Base-by-base conservation (phyloP, 2,797 vertebrate genomes). In the Pangasius djambal region DNA sequence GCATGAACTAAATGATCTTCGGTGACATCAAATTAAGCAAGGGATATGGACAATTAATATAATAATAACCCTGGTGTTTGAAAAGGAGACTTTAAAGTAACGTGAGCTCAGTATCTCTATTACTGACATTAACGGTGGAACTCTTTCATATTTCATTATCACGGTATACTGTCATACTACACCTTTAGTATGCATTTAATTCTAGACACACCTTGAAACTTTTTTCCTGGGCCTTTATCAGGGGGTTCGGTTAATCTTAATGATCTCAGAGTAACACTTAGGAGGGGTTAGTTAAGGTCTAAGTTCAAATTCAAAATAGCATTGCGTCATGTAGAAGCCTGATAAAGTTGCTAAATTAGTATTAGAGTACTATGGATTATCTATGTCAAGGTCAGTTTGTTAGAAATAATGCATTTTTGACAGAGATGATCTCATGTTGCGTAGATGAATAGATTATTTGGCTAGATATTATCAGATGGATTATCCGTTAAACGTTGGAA, bases 1-100 rank as follows among this genome's bases (percentile, higher is more conserved):
- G n/a, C 18, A 83, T 50, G 37, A 86, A 75, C 55, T 75, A 57
- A 77, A 75, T 40, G 44, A 20, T 70, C 37, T 65, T 75, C 63
- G 28, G 52, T 69, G 72, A 52, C 69, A 40, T 40, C 20, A 40
- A n/a, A n/a, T 55, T 34, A 79, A 48, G 13, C 22, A 75, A 28
- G 4, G 40, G 18, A 75, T 28, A 75, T 37, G 31, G 18, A 37
- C 13, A 52, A 87, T 2, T 28, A 1, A 52, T 69, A 69, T 48
- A 52, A 48, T 9, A 69, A 81, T 28, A 37, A 25, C 18, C 31
- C n/a, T 25, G 55, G 18, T 78, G 75, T 78, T 78, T 52, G 5
- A 52, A 31, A 78, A 31, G 10, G 22, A 44, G 2, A 31, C 65
- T 67, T 67, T 69, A 69, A 34, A 65, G 25, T 34, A 34, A 34